These are phyloP conservation scores for Corythucha ciliata DNA, from an alignment of 2,888 invertebrate species.

Conservation along the genomic window DNA sequence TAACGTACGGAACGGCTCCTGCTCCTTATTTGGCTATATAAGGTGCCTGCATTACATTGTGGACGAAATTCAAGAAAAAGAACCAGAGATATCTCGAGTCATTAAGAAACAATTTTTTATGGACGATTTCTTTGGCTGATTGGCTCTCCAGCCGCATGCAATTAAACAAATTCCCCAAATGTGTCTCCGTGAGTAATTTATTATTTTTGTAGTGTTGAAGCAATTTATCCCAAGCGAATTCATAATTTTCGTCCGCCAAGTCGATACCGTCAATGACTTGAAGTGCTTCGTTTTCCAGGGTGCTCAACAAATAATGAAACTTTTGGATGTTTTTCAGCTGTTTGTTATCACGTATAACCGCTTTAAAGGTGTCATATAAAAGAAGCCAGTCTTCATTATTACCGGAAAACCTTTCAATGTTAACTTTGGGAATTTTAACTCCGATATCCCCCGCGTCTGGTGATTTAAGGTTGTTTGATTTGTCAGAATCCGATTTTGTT, in stretches of 20 bases:
- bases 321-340: background rate
- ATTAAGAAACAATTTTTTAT: too few species aligned
- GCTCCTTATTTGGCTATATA: too few species aligned
- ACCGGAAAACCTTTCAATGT: background rate
- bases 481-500: too few species aligned
- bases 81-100: too few species aligned
- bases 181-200: background rate
- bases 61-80: too few species aligned
- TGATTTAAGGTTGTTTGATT: too few species aligned
- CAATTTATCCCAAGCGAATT: constrained; percentile 4
- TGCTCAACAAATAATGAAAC: constrained; percentile 7
- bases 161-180: background rate
- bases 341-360: background rate
- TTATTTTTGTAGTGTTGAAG: constrained; percentile 4
- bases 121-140: constrained; percentile 5
- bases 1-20: too few species aligned
- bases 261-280: constrained; percentile 3
- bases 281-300: background rate
- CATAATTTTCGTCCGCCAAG: constrained; percentile 6
- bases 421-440: background rate
- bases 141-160: background rate
- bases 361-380: background rate
- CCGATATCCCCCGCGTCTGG: too few species aligned
- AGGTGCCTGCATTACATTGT: too few species aligned
- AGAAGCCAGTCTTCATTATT: background rate